phyloP scores from a whole-genome alignment of 2,888 invertebrate genomes.

The Lithophane leautieri region DNA sequence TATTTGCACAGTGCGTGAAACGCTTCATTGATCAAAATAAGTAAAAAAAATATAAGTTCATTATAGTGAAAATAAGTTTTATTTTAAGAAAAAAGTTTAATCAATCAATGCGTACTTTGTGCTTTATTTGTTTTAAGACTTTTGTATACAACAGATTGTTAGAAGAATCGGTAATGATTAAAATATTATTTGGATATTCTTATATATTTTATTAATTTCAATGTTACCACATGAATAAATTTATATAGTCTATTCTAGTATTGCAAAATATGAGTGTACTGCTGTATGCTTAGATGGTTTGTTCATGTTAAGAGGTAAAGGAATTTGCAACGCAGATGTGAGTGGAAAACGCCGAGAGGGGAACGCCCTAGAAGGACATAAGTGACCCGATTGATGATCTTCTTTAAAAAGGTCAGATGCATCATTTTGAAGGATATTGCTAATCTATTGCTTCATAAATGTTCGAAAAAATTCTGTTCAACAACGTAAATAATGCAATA shows the following conservation, averaged over 20 bases:
- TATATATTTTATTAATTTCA: background rate
- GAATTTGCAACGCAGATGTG: too few relatives aligned
- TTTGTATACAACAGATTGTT: background rate
- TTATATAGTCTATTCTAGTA: background rate
- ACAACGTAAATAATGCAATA: too few relatives aligned
- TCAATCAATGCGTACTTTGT: background rate
- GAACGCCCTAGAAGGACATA: too few relatives aligned
- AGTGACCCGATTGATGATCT: too few relatives aligned
- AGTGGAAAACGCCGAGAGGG: too few relatives aligned
- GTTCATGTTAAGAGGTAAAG: too few relatives aligned
- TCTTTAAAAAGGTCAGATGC: too few relatives aligned
- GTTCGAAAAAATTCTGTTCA: too few relatives aligned
- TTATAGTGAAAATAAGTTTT: background rate
- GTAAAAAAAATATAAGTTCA: slow-evolving; percentile 3
- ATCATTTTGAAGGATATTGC: too few relatives aligned
- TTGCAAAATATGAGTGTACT: background rate
- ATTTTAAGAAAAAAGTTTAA: background rate
- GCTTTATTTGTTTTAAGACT: background rate
- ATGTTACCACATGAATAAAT: background rate
- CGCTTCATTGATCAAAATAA: slow-evolving; percentile 12
- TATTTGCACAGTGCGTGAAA: slow-evolving; percentile 46
- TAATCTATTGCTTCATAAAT: too few relatives aligned
- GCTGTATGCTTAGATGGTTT: too few relatives aligned
- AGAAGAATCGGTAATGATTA: background rate
- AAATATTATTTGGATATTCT: background rate